These are phyloP conservation scores for Cyprinodon variegatus DNA, from an alignment of 2,113 vertebrate species.

Conservation along the genomic window DNA sequence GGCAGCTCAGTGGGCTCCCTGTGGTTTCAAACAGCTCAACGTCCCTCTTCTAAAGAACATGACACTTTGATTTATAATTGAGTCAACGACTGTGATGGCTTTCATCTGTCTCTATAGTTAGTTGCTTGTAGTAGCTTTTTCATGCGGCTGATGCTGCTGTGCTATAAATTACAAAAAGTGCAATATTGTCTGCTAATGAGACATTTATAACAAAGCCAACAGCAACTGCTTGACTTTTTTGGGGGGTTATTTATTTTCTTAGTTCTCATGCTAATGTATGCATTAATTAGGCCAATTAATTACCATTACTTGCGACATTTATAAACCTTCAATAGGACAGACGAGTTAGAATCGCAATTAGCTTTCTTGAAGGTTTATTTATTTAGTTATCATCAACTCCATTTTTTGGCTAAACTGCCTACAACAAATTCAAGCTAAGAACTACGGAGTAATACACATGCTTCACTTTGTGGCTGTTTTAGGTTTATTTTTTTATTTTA, in stretches of 20 bases:
- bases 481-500: neutral
- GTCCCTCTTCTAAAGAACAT: conserved; percentile 26
- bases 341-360: conserved; percentile 55
- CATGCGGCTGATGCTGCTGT: conserved; percentile 4
- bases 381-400: conserved; percentile 46
- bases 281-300: conserved; percentile 54
- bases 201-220: conserved; percentile 21
- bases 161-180: conserved; percentile 36
- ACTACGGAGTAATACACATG: conserved; percentile 7
- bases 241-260: conserved; percentile 26
- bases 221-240: conserved; percentile 39
- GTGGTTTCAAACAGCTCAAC: conserved; percentile 37
- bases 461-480: neutral
- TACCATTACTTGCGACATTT: conserved; percentile 36
- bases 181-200: conserved; percentile 31
- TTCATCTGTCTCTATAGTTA: conserved; percentile 9
- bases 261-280: conserved; percentile 45
- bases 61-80: conserved; percentile 45
- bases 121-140: neutral
- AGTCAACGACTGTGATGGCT: conserved; percentile 29
- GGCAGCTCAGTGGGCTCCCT: conserved; percentile 42
- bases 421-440: conserved; percentile 7
- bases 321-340: conserved; percentile 39
- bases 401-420: conserved; percentile 33
- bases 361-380: conserved; percentile 44